phyloP scores from a whole-genome alignment of 35 echinoderm and acorn worm genomes.

The Nesometra sesokonis region DNA sequence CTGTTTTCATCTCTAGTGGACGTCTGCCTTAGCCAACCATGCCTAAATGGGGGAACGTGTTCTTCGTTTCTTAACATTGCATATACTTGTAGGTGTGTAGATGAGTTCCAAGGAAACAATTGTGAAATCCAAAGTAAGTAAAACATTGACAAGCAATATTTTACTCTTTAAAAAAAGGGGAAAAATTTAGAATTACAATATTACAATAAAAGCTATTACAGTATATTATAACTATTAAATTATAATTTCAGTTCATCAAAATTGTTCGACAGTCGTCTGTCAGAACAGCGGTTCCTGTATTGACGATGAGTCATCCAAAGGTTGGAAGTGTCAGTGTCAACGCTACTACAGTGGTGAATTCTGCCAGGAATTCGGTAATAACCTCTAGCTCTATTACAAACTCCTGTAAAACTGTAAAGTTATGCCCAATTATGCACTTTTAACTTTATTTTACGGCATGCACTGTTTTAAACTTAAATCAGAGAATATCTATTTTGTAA shows the following conservation, averaged over 20 bases:
- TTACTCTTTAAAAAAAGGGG: no score
- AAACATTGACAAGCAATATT: no score
- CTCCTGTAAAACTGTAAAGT: no score
- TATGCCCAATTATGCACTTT: no score
- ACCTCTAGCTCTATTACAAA: no score
- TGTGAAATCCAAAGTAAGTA: no score
- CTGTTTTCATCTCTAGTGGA: neutral
- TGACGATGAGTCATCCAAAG: neutral
- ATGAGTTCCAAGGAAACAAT: neutral
- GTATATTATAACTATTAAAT: no score
- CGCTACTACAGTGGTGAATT: neutral
- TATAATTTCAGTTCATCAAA: neutral
- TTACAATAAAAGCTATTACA: no score
- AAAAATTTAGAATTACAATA: no score
- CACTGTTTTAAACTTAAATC: no score
- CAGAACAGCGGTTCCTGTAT: neutral
- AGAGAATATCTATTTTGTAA: no score
- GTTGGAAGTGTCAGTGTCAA: neutral
- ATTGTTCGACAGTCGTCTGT: neutral
- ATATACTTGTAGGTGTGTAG: neutral
- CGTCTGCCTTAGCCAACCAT: neutral
- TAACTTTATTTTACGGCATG: no score
- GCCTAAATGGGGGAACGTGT: slow-evolving; percentile 17
- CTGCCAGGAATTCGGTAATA: neutral
- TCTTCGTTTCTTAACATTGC: neutral